Base-by-base conservation (phyloP, 2,113 vertebrate species). In the Phyllopteryx taeniolatus region DNA sequence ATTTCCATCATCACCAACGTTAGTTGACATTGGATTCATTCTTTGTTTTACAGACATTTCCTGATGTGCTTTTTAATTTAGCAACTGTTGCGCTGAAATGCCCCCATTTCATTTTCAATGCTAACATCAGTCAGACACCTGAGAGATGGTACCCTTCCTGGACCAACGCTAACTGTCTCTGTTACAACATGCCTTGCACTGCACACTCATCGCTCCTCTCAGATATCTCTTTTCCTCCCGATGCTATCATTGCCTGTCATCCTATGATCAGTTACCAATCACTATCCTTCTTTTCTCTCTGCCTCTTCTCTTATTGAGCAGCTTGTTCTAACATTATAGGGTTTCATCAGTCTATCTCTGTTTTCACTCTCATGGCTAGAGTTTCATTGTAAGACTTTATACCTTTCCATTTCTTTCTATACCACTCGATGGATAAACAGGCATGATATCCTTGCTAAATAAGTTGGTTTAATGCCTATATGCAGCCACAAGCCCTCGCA, bases 111-210 rank as follows among this genome's bases (percentile, higher is more conserved):
- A 12, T 60, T 71, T 71, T 73, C 20, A 47, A 74, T 73, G 5
- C 17, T 19, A 13, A 12, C 19, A 61, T 68, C 51, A 73, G 33
- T 68, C 65, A 69, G 79, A 80, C 76, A 71, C 65, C 51, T 76
- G 68, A 75, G 71, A 85, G 72, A 85, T 83, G 79, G 3, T 76
- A 7, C 62, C 49, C 75, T 74, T 59, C 77, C 54, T 74, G 43
- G 72, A 83, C 82, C 49, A 39, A 44, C 82, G 81, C 79, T 70
- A 76, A 74, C 68, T 67, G 46, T 69, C 57, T 74, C 76, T 76
- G 68, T 49, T n/a, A 75, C 70, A 67, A 64, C 82, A 72, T 60
- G 67, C 71, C 77, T 61, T 66, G 60, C 69, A 68, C 69, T 78
- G 57, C 60, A 46, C 73, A 47, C 59, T 71, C 22, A 20, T 76